Evolutionary conservation across 2,797 vertebrate genomes (phyloP).

Genomic region (Chaenodraco wilsoni): DNA sequence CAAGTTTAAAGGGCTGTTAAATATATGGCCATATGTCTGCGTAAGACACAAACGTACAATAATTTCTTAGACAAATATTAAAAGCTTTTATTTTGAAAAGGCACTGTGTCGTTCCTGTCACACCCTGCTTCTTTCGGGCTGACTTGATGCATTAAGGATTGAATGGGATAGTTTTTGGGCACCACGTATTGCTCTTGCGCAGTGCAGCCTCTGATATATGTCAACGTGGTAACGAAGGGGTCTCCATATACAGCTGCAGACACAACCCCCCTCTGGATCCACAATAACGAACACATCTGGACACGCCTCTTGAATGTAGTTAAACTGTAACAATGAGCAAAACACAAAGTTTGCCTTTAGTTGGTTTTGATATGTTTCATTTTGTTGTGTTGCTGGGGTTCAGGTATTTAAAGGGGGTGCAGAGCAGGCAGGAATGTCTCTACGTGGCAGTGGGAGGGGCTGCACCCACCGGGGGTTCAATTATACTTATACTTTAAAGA

Average conservation of each 20-base stretch:
- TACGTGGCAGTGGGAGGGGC: slow-evolving; percentile 79
- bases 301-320: background rate
- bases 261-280: background rate
- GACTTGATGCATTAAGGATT: slow-evolving; percentile 39
- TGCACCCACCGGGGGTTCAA: slow-evolving; percentile 47
- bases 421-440: slow-evolving; percentile 66
- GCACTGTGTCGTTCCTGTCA: background rate
- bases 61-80: accelerated
- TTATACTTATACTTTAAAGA: slow-evolving; percentile 29
- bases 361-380: background rate
- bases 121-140: accelerated
- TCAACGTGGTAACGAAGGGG: slow-evolving; percentile 83
- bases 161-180: slow-evolving; percentile 62
- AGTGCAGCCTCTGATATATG: slow-evolving; percentile 72
- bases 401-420: background rate
- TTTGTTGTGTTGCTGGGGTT: background rate
- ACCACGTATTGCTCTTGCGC: slow-evolving; percentile 80
- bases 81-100: slow-evolving; percentile 52
- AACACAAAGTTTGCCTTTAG: background rate
- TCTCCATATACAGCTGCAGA: slow-evolving; percentile 38
- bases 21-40: accelerated
- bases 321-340: background rate
- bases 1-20: accelerated
- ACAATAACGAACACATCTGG: background rate
- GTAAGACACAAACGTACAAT: background rate